These are phyloP conservation scores for Podiceps cristatus DNA, from an alignment of 2,113 vertebrate species.

Conservation along the genomic window DNA sequence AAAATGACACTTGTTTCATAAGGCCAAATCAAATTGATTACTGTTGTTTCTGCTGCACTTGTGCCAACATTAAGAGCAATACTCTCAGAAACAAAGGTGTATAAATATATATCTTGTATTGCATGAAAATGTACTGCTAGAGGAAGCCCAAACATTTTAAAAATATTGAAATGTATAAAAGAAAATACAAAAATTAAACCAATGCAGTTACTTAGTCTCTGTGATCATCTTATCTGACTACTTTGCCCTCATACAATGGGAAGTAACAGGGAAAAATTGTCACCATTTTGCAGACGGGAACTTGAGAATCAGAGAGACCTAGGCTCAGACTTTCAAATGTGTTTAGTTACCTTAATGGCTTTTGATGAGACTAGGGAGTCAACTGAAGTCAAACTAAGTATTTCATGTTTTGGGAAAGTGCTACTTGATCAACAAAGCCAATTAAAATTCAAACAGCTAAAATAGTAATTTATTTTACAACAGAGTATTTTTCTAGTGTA, in stretches of 20 bases:
- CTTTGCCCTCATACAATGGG: not conserved
- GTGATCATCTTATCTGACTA: not conserved
- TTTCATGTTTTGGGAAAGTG: not conserved
- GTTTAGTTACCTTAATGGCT: not conserved
- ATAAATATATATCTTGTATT: not conserved
- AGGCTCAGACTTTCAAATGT: not conserved
- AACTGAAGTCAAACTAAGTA: not conserved
- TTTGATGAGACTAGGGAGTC: not conserved
- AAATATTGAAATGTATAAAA: not conserved
- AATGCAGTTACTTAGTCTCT: not conserved
- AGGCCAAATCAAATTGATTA: constrained; percentile 78
- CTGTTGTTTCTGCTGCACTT: constrained; percentile 47
- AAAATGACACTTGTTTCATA: constrained; percentile 78
- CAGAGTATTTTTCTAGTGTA: not conserved
- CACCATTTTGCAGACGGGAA: not conserved
- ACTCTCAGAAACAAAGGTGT: constrained; percentile 46
- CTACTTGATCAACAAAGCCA: not conserved
- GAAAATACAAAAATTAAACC: not conserved
- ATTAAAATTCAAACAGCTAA: not conserved
- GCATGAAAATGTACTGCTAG: not conserved
- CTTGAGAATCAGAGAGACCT: not conserved
- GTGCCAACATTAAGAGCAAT: constrained; percentile 44
- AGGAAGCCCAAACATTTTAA: not conserved
- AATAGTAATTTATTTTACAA: not conserved
- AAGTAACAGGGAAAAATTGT: not conserved